Evolutionary conservation across 2,797 vertebrate genomes (phyloP), one percentile per base, ranked within the genome.

Genomic region (Cynodonichthys magdalenae): DNA sequence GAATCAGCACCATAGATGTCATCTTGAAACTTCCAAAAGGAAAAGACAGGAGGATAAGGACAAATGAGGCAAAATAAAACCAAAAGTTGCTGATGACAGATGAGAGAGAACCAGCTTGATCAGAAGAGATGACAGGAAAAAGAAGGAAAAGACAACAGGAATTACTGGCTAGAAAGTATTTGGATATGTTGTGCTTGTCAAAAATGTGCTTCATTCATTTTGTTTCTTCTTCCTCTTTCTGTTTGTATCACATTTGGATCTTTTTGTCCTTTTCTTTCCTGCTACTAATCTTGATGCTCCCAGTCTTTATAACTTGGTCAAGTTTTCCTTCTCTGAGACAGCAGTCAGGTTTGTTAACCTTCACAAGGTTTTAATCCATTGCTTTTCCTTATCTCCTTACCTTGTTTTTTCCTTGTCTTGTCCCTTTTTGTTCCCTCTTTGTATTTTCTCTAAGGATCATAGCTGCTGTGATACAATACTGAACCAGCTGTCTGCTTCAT

Each of bases 1-100:
- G 79, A 82, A 75, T 79, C 82, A 82, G 63, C 59, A 51, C 59
- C 59, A 53, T 42, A 74, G 68, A 82, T 81, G 80, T 80, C 74
- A 81, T 82, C 66, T 66, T 63, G 41, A 72, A 84, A 77, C 50
- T 51, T 79, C 83, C 39, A 45, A 71, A 49, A 41, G 8, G 34
- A 68, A 52, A 74, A 60, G 66, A 62, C 24, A n/a, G 61, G 1
- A 15, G 54, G 69, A 71, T 71, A 64, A 78, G 60, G 53, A 57
- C 36, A 69, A 83, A 65, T 53, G 65, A 77, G 49, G 46, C 42
- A 57, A 62, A 73, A 62, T 27, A 61, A 64, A 24, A 68, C 65
- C 19, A 52, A 59, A 36, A 61, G 15, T 2, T 47, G 53, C 57
- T 72, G 68, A 75, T 36, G 56, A 59, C 59, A 78, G 41, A 77